These are phyloP conservation scores for Asarcornis scutulata DNA, from an alignment of 2,113 vertebrate species.

Conservation along the genomic window DNA sequence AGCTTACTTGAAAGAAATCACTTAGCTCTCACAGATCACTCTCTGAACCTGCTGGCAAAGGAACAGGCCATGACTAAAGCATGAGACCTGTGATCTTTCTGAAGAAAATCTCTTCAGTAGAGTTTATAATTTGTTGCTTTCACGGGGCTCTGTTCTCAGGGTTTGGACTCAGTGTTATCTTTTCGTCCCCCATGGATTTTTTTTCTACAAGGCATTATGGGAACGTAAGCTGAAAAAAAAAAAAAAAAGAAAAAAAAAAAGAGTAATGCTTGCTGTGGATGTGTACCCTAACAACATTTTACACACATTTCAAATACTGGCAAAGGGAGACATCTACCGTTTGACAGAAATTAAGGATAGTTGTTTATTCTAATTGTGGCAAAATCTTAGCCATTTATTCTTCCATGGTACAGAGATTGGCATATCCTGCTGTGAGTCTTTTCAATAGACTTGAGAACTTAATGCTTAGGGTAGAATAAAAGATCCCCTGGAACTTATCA, in stretches of 20 bases:
- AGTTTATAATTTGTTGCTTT: conserved; percentile 64
- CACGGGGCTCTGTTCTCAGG: conserved; percentile 1
- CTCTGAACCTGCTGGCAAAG: conserved; percentile 41
- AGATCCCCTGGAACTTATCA: not conserved
- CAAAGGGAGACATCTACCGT: conserved; percentile 18
- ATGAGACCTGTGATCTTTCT: conserved; percentile 45
- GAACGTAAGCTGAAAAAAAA: not conserved
- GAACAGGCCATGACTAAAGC: not conserved
- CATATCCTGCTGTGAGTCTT: conserved; percentile 30
- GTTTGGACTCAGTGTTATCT: conserved; percentile 20
- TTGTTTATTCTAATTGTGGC: conserved; percentile 18
- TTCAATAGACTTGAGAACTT: conserved; percentile 26
- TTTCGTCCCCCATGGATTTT: not conserved
- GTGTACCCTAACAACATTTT: not conserved
- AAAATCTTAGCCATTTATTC: conserved; percentile 16
- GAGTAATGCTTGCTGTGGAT: not conserved
- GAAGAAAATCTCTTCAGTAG: conserved; percentile 46
- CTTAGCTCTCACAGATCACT: conserved; percentile 48
- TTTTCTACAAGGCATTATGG: not conserved
- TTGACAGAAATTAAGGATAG: conserved; percentile 43
- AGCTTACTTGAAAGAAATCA: conserved; percentile 65
- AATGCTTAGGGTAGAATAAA: conserved; percentile 16
- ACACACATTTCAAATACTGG: not conserved
- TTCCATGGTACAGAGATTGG: not conserved
- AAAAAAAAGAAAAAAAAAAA: not conserved